Evolutionary conservation across 2,888 invertebrate species (phyloP).

Genomic region (Hydrotaea cyrtoneurina): DNA sequence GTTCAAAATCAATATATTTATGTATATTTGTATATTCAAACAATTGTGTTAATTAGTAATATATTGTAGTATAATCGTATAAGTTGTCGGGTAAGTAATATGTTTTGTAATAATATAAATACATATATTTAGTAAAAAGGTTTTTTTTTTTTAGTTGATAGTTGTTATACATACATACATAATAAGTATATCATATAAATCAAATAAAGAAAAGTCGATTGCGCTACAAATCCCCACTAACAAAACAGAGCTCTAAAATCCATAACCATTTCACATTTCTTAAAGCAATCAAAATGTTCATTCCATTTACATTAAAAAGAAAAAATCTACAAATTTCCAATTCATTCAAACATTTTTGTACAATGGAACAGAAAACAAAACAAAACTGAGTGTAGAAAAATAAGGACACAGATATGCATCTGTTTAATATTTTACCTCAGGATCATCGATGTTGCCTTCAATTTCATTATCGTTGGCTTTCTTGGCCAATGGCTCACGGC

Average conservation of each 20-base stretch:
- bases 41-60: conserved; percentile 46
- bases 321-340: neutral
- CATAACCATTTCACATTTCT: conserved; percentile 5
- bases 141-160: neutral
- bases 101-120: neutral
- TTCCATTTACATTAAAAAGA: neutral
- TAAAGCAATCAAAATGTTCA: neutral
- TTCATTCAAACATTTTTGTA: conserved; percentile 4
- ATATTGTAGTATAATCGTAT: conserved; percentile 23
- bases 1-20: conserved; percentile 27
- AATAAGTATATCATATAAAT: neutral
- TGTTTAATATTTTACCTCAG: conserved; percentile 78
- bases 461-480: conserved; percentile 77
- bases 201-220: neutral
- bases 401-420: conserved; percentile 35
- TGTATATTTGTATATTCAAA: conserved; percentile 38
- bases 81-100: conserved; percentile 42
- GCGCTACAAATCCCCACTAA: conserved; percentile 19
- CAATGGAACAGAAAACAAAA: conserved; percentile 39
- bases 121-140: conserved; percentile 1
- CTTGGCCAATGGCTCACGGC: conserved; percentile 73
- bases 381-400: conserved; percentile 37
- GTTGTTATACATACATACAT: neutral
- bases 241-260: neutral
- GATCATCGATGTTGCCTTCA: conserved; percentile 75